Base-by-base conservation (phyloP, 2,797 vertebrate genomes). In the Melopsittacus undulatus region DNA sequence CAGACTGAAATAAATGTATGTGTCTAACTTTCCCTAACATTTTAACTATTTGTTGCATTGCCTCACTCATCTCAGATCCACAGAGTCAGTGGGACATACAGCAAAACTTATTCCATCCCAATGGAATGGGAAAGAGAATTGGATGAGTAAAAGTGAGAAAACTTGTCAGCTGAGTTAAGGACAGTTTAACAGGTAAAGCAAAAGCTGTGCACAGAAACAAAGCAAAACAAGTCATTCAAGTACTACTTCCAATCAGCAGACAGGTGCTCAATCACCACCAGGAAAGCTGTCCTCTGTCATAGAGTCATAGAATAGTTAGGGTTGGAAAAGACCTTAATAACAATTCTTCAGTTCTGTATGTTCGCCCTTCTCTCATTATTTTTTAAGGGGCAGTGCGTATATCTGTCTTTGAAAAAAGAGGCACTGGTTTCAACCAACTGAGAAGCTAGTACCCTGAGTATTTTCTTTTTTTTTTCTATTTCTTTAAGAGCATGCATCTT, bases 301-400 rank as follows among this genome's bases (percentile, higher is more conserved):
- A 36, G 36, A 36, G 36, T n/a, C 36, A 36, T 36, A 36, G 36
- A 36, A 36, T 36, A 36, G 36, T 36, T 36, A 36, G 9, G 36
- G 36, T 36, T 36, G 36, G 36, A 36, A 36, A 36, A 36, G 36
- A 36, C 9, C 36, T 36, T 36, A 36, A 36, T n/a, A n/a, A 61
- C 40, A 91, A 74, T 70, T 59, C 36, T 15, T 92, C 13, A 29
- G 4, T 26, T 68, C 26, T 73, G 72, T 64, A 34, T 6, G 32
- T 6, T 7, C 30, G 5, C 2, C 5, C 4, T 69, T 2, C 12
- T 67, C 6, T 70, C 11, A 57, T 1, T 0, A 18, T 2, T 54
- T 22, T 85, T 87, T 15, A 32, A 82, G 4, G 9, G 13, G 10
- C 23, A 11, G 2, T 56, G 19, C 1, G 0, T 63, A 21, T 46